A percentile compares a stretch with the other conserved stretches of the same genome.
phyloP scores from a whole-genome alignment of 2,797 vertebrate species.

The Leptodactylus fallax region DNA sequence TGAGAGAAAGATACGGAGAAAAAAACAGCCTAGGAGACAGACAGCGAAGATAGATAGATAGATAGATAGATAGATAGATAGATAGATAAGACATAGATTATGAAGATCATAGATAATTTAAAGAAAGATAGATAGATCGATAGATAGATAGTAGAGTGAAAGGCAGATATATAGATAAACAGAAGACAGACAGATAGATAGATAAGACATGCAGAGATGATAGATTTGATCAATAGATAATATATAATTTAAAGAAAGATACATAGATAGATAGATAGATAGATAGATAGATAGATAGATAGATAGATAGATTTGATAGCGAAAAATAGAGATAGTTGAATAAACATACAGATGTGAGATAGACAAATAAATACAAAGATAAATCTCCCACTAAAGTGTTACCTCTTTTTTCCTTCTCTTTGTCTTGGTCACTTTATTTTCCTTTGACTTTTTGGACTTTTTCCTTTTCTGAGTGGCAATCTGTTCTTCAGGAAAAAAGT shows the following conservation, averaged over 20 bases:
- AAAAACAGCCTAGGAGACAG: too few relatives aligned
- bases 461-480: slow-evolving; percentile 83
- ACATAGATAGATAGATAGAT: not conserved
- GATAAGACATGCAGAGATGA: too few relatives aligned
- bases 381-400: not conserved
- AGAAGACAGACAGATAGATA: not conserved
- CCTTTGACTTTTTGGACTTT: slow-evolving; percentile 91
- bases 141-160: slow-evolving; percentile 4
- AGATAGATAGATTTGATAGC: not conserved
- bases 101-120: not conserved
- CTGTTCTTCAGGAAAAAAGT: slow-evolving; percentile 87
- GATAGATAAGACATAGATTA: not conserved
- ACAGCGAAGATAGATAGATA: not conserved
- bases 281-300: slow-evolving; percentile 21
- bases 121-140: not conserved
- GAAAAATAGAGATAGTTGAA: not conserved
- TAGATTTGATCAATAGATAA: not conserved
- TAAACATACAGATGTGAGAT: not conserved
- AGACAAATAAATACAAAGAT: not conserved
- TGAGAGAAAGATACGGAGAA: not conserved
- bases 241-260: too few relatives aligned
- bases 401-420: slow-evolving; percentile 97
- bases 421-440: slow-evolving; percentile 85
- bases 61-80: not conserved
- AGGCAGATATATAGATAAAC: too few relatives aligned